phyloP scores from a whole-genome alignment of 2,797 vertebrate species.

The Pristis pectinata region DNA sequence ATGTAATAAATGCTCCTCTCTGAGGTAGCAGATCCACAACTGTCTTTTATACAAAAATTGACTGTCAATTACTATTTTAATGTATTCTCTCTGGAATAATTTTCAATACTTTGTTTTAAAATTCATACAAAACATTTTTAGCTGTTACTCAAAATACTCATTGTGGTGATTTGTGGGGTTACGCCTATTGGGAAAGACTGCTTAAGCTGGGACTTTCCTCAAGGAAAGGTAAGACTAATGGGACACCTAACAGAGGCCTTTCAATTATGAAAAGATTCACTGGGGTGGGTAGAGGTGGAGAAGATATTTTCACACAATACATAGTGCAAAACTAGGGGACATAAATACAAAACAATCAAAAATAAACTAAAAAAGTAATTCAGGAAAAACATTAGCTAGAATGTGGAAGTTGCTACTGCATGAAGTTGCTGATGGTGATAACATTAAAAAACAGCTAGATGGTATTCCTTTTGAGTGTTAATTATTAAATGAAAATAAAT shows the following conservation, averaged over 20 bases:
- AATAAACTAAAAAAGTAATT: background rate
- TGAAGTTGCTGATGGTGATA: background rate
- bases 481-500: background rate
- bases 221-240: background rate
- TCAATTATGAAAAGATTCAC: background rate
- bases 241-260: background rate
- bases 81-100: background rate
- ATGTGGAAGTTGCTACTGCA: background rate
- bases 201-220: background rate
- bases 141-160: background rate
- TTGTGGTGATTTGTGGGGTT: background rate
- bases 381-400: background rate
- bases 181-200: background rate
- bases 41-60: conserved; percentile 13
- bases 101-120: background rate
- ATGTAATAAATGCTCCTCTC: conserved; percentile 21
- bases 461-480: background rate
- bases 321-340: background rate
- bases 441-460: background rate
- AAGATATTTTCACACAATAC: background rate
- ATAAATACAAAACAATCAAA: background rate
- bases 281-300: background rate
- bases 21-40: background rate
- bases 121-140: background rate
- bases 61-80: background rate